Percentiles rank a stretch among this genome's conserved stretches.
These are phyloP conservation scores for Pseudobourletiella spinata DNA, from an alignment of 1,140 invertebrate genomes.

Conservation along the genomic window DNA sequence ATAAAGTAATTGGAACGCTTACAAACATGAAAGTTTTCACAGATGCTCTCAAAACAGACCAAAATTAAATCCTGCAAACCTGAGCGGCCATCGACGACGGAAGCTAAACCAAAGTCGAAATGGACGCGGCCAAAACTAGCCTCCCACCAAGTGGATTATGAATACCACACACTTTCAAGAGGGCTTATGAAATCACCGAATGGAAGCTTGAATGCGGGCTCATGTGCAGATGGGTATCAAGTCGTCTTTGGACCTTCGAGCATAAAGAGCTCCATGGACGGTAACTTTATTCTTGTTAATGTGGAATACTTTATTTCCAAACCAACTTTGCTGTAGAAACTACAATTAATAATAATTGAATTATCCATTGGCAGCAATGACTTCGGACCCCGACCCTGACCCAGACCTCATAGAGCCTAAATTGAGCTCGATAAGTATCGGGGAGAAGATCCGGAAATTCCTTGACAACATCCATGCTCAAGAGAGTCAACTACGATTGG, in stretches of 20 bases:
- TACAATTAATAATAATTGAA: neutral
- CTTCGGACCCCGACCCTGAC: conserved; percentile 13
- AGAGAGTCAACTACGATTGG: neutral
- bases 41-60: too few relatives aligned
- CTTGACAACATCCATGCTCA: conserved; percentile 18
- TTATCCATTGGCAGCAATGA: neutral
- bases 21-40: too few relatives aligned
- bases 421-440: conserved; percentile 15
- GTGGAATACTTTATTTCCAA: neutral
- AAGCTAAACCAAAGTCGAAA: neutral
- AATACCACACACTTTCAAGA: neutral
- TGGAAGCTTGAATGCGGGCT: conserved; percentile 1
- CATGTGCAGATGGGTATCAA: conserved; percentile 9
- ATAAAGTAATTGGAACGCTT: too few relatives aligned
- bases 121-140: neutral
- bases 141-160: neutral
- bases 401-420: neutral
- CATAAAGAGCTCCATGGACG: conserved; percentile 20
- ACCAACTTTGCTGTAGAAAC: neutral
- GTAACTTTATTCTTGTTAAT: conserved; percentile 1
- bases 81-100: too few relatives aligned
- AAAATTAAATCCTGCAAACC: too few relatives aligned
- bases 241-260: conserved; percentile 19
- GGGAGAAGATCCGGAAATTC: conserved; percentile 23
- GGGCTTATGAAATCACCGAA: neutral